These are phyloP conservation scores for Shinisaurus crocodilurus DNA, from an alignment of 2,113 vertebrate genomes.

Conservation along the genomic window DNA sequence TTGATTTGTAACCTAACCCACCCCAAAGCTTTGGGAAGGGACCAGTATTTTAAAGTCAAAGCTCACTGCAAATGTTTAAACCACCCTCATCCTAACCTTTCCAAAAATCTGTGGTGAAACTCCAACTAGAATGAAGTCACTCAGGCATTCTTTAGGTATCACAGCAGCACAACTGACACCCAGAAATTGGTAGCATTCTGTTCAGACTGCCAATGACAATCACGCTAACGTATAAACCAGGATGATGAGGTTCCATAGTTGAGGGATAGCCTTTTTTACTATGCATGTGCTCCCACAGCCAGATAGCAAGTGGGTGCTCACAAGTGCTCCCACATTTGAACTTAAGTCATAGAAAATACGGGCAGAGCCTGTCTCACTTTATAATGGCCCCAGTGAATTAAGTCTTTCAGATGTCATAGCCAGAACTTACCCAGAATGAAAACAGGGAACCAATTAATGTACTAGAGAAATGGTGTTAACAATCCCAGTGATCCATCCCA, in stretches of 20 bases:
- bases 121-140: background rate
- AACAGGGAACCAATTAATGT: background rate
- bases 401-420: background rate
- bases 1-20: background rate
- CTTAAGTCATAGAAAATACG: background rate
- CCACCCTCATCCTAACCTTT: background rate
- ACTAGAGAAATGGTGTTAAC: background rate
- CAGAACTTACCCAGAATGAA: background rate
- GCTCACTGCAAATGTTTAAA: background rate
- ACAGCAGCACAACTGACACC: no score
- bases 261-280: background rate
- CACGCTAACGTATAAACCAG: background rate
- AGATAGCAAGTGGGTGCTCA: background rate
- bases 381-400: background rate
- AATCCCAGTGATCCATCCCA: no score
- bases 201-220: background rate
- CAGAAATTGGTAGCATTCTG: background rate
- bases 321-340: background rate
- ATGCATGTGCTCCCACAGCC: background rate
- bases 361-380: background rate
- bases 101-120: background rate
- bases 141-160: background rate
- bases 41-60: background rate
- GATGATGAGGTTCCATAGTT: background rate
- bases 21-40: background rate